Evolutionary conservation across 2,113 vertebrate species (phyloP).

Genomic region (Tragelaphus scriptus): DNA sequence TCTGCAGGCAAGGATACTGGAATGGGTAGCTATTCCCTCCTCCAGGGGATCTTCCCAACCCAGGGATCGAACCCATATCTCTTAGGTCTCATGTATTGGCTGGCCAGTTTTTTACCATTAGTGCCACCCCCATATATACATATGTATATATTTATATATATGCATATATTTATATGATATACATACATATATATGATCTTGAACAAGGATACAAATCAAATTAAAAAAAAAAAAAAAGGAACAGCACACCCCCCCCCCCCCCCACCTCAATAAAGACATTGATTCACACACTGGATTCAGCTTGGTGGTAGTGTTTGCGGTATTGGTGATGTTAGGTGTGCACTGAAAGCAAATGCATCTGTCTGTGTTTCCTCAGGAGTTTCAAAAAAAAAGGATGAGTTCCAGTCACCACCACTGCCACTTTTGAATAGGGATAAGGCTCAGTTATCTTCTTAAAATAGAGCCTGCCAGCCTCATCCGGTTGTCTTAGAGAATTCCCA

Average conservation of each 20-base stretch:
- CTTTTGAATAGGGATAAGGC: neutral
- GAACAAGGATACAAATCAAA: neutral
- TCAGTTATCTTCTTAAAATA: neutral
- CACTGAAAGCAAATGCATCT: neutral
- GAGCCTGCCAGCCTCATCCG: neutral
- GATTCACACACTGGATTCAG: neutral
- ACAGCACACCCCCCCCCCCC: accelerated
- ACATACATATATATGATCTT: neutral
- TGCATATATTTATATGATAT: neutral
- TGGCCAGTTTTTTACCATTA: neutral
- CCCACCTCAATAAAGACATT: neutral
- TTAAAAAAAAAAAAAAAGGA: neutral
- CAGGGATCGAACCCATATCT: neutral
- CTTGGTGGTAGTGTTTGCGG: neutral
- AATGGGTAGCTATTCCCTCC: neutral
- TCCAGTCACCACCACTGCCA: neutral
- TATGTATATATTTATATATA: neutral
- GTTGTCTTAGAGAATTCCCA: neutral
- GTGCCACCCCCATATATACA: neutral
- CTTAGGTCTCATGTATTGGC: too few relatives aligned
- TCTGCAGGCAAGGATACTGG: neutral
- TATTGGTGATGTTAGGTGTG: neutral
- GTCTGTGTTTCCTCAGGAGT: neutral
- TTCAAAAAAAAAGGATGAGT: neutral
- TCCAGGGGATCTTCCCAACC: neutral